A percentile compares a stretch with the other conserved stretches of the same genome.
Evolutionary conservation across 2,113 vertebrate species (phyloP).

Genomic region (Engraulis encrasicolus): DNA sequence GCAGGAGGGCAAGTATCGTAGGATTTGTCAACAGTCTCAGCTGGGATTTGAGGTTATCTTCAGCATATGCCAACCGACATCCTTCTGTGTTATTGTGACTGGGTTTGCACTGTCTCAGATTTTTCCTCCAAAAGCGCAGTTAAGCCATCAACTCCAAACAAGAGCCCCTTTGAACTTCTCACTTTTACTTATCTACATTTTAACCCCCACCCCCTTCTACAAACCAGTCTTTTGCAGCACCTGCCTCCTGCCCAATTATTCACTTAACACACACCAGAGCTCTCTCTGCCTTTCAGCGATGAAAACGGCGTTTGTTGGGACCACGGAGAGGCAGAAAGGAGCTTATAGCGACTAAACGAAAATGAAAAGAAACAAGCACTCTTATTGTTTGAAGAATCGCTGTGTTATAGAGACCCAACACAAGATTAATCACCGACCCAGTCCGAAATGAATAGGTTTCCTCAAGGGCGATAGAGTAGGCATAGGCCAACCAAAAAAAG

Average conservation of each 20-base stretch:
- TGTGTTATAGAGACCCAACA: constrained; percentile 53
- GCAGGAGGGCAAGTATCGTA: background rate
- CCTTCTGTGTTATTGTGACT: background rate
- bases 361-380: constrained; percentile 64
- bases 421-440: constrained; percentile 46
- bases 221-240: constrained; percentile 63
- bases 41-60: background rate
- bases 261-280: constrained; percentile 70
- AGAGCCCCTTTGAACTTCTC: constrained; percentile 64
- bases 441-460: constrained; percentile 37
- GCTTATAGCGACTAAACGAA: constrained; percentile 62
- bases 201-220: constrained; percentile 42
- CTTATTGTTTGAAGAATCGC: constrained; percentile 61
- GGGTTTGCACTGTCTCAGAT: constrained; percentile 34
- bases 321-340: constrained; percentile 58
- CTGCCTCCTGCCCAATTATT: constrained; percentile 73
- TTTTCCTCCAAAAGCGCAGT: constrained; percentile 61
- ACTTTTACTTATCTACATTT: constrained; percentile 57
- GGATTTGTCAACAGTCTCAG: constrained; percentile 1
- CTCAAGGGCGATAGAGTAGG: background rate
- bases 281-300: constrained; percentile 59
- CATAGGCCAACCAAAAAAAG: constrained; percentile 16
- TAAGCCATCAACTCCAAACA: constrained; percentile 55
- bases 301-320: constrained; percentile 60
- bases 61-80: background rate